These are phyloP conservation scores for Agapornis roseicollis DNA, from an alignment of 2,113 vertebrate genomes.

Conservation along the genomic window DNA sequence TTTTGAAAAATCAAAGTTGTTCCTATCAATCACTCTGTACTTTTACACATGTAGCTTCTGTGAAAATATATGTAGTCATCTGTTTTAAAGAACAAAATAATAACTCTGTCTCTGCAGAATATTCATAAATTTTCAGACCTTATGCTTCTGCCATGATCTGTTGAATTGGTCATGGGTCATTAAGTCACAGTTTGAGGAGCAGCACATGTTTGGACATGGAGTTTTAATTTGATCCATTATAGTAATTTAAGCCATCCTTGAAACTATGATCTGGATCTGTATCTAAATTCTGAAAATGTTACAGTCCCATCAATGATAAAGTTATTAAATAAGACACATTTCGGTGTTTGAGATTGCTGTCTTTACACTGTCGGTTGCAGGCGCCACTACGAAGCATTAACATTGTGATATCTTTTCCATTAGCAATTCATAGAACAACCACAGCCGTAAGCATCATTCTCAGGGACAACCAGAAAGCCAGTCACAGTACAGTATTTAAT, in stretches of 20 bases:
- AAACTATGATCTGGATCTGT: not conserved
- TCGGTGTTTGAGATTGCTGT: not conserved
- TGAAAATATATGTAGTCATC: not conserved
- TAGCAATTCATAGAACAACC: not conserved
- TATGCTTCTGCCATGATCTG: not conserved
- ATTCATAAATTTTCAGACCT: not conserved
- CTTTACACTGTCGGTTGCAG: not conserved
- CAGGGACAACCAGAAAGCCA: not conserved
- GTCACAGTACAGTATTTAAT: not conserved
- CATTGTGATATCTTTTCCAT: not conserved
- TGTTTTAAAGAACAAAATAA: not conserved
- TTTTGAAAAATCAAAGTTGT: not conserved
- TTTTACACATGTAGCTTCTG: not conserved
- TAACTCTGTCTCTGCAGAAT: not conserved
- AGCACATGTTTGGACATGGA: not conserved
- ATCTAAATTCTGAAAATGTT: not conserved
- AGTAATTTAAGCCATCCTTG: not conserved
- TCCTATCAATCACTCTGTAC: not conserved
- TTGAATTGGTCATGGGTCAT: not conserved
- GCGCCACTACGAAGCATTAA: not conserved
- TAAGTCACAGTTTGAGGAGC: not conserved
- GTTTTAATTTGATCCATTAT: not conserved
- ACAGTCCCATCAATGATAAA: not conserved
- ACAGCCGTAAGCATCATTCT: not conserved
- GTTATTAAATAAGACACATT: not conserved